These are phyloP conservation scores for Antheraea pernyi DNA, from an alignment of 1,140 invertebrate genomes.

Conservation along the genomic window DNA sequence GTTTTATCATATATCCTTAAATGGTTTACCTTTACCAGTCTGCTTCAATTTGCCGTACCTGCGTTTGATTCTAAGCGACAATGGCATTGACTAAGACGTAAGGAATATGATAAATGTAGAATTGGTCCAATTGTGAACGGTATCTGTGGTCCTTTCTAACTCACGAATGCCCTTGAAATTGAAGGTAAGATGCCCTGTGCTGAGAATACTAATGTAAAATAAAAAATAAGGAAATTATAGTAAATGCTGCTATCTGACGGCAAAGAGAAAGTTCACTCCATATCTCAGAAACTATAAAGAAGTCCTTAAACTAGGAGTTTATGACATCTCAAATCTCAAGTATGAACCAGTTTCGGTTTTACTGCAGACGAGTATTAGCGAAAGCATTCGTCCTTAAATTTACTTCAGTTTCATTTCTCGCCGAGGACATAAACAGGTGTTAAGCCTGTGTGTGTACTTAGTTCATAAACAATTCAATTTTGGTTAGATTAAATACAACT, in stretches of 20 bases:
- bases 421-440: constrained; percentile 2
- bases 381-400: constrained; percentile 10
- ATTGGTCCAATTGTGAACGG: too few relatives aligned
- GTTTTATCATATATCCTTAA: too few relatives aligned
- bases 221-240: neutral
- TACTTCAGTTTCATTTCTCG: constrained; percentile 7
- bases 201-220: too few relatives aligned
- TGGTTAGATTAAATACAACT: neutral
- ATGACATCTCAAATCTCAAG: neutral
- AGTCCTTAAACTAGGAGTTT: neutral
- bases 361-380: constrained; percentile 1
- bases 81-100: too few relatives aligned
- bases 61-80: too few relatives aligned
- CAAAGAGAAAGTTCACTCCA: neutral
- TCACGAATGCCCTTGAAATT: too few relatives aligned
- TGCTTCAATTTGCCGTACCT: too few relatives aligned
- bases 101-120: too few relatives aligned
- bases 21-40: too few relatives aligned
- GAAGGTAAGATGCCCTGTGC: too few relatives aligned
- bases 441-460: neutral
- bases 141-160: too few relatives aligned
- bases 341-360: neutral
- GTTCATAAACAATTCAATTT: neutral
- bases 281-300: neutral
- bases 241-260: neutral